These are phyloP conservation scores for Capromys pilorides DNA, from an alignment of 2,797 vertebrate species.

Conservation along the genomic window DNA sequence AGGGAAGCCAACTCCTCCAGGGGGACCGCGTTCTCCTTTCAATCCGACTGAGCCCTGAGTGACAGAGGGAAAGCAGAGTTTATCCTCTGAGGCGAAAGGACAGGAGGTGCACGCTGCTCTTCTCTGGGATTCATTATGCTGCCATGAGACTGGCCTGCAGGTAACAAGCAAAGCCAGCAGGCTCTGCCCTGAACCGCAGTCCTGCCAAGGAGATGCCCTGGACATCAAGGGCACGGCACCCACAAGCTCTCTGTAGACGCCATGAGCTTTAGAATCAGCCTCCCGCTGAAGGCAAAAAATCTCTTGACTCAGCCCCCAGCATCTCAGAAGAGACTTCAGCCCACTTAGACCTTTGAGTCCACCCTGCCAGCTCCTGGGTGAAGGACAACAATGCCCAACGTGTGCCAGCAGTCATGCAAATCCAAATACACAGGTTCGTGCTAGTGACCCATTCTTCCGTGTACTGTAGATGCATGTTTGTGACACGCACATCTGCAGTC, in stretches of 20 bases:
- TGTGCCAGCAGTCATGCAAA: neutral
- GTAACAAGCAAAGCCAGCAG: neutral
- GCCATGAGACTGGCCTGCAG: neutral
- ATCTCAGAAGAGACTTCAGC: neutral
- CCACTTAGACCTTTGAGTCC: neutral
- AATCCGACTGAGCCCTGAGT: constrained; percentile 91
- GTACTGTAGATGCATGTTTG: rapidly evolving
- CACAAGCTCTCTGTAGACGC: neutral
- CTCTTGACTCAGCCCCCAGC: neutral
- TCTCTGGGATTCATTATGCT: rapidly evolving
- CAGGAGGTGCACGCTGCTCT: neutral
- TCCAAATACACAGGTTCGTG: rapidly evolving
- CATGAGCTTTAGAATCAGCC: neutral
- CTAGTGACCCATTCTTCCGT: neutral
- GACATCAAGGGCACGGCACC: neutral
- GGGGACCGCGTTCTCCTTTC: constrained; percentile 93
- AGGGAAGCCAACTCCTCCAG: constrained; percentile 89
- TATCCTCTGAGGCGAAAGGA: neutral
- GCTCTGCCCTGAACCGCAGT: neutral
- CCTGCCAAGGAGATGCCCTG: neutral
- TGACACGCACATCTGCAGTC: neutral
- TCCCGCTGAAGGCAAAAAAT: neutral
- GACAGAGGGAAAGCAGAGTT: neutral
- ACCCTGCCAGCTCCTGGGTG: neutral
- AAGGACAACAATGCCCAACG: neutral